Evolutionary conservation across 2,888 invertebrate species (phyloP).

Genomic region (Spodoptera picta): DNA sequence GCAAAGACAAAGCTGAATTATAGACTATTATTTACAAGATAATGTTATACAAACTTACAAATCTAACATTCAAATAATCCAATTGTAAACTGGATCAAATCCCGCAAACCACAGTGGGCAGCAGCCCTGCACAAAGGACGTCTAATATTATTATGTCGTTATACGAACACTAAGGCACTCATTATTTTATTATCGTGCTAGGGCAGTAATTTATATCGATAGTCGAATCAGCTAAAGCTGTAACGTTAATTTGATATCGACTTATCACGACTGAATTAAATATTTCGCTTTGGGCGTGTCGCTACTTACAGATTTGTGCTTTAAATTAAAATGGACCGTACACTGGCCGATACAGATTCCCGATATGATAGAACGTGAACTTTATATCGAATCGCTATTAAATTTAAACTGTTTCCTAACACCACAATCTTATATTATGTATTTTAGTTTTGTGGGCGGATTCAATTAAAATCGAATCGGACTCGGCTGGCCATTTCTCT

Average conservation of each 20-base stretch:
- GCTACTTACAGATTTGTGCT: conserved; percentile 47
- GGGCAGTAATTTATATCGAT: conserved; percentile 70
- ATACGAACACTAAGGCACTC: conserved; percentile 64
- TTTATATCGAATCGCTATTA: conserved; percentile 53
- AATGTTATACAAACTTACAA: conserved; percentile 14
- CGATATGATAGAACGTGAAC: conserved; percentile 59
- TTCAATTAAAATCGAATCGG: conserved; percentile 30
- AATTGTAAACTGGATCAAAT: conserved; percentile 11
- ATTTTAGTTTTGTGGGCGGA: conserved; percentile 25
- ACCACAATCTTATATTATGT: conserved; percentile 37
- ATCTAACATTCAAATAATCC: conserved; percentile 34
- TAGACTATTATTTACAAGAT: conserved; percentile 34
- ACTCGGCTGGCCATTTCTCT: conserved; percentile 31
- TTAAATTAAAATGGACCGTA: conserved; percentile 54
- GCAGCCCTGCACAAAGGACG: conserved; percentile 40
- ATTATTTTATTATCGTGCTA: conserved; percentile 79
- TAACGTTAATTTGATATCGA: conserved; percentile 76
- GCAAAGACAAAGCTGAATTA: conserved; percentile 31
- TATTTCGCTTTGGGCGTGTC: conserved; percentile 66
- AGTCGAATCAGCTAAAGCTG: conserved; percentile 63
- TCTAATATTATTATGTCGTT: conserved; percentile 67
- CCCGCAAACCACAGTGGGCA: conserved; percentile 18
- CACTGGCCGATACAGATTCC: conserved; percentile 51
- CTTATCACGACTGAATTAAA: conserved; percentile 74
- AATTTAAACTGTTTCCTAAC: conserved; percentile 41